Evolutionary conservation across 2,888 invertebrate genomes (phyloP).

Genomic region (Ophion ventricosus): DNA sequence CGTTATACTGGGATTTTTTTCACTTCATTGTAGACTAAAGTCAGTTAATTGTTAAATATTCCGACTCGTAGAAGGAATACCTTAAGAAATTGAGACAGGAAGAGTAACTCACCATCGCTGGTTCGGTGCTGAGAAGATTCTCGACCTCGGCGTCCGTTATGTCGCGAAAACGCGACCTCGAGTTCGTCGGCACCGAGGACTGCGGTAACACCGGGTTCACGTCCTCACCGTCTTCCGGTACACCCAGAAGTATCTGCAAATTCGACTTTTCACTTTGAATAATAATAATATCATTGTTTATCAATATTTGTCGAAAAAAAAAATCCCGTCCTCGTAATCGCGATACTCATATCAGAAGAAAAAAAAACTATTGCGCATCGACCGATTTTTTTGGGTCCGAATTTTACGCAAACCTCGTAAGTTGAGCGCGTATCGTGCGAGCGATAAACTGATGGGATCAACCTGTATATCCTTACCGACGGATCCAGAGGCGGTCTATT

Average conservation of each 20-base stretch:
- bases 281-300: too few relatives aligned
- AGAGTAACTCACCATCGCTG: slow-evolving; percentile 76
- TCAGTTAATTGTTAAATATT: too few relatives aligned
- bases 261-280: too few relatives aligned
- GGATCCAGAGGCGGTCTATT: slow-evolving; percentile 77
- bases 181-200: slow-evolving; percentile 67
- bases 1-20: too few relatives aligned
- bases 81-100: background rate
- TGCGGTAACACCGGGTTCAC: slow-evolving; percentile 66
- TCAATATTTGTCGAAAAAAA: background rate
- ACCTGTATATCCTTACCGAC: slow-evolving; percentile 65
- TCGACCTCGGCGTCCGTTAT: slow-evolving; percentile 79
- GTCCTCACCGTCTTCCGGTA: slow-evolving; percentile 70
- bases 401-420: too few relatives aligned
- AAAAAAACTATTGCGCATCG: too few relatives aligned
- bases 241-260: slow-evolving; percentile 72
- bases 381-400: background rate
- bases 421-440: background rate
- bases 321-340: background rate
- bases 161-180: slow-evolving; percentile 55
- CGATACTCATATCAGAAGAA: too few relatives aligned
- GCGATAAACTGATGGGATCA: background rate
- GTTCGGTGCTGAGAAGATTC: slow-evolving; percentile 76
- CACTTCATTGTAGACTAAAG: too few relatives aligned
- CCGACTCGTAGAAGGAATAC: too few relatives aligned